These are phyloP conservation scores for Pseudolaguvia tuberculata DNA, from an alignment of 2,113 vertebrate genomes.

Conservation along the genomic window DNA sequence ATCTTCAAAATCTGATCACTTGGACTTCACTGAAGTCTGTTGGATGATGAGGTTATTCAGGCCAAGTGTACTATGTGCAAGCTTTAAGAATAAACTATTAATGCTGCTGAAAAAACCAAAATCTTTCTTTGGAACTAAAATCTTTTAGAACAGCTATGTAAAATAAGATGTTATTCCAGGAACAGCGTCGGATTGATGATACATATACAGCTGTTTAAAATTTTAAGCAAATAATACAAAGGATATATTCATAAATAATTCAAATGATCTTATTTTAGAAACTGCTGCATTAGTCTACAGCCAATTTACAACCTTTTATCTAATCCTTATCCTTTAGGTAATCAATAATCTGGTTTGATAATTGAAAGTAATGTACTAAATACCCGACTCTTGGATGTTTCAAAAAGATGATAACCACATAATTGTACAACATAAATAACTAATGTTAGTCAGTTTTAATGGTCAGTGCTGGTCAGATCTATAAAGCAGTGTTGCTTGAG, in stretches of 20 bases:
- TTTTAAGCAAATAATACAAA: background rate
- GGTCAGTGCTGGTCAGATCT: background rate
- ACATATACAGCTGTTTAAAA: background rate
- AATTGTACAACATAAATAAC: background rate
- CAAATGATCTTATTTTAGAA: background rate
- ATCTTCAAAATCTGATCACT: no score
- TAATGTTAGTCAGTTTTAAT: background rate
- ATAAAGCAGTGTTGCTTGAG: background rate
- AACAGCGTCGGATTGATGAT: background rate
- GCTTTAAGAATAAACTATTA: no score
- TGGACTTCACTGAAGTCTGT: no score
- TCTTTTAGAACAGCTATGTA: background rate
- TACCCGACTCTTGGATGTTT: background rate
- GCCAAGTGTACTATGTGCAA: no score
- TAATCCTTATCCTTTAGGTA: background rate
- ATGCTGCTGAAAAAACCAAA: no score
- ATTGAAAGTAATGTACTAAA: background rate
- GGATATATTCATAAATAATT: background rate
- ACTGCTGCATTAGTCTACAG: background rate
- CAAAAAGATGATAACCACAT: background rate
- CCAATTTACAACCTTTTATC: background rate
- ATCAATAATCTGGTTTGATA: background rate
- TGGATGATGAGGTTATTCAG: no score
- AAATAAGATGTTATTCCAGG: background rate
- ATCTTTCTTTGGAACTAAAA: no score